Percentiles rank a stretch among this genome's conserved stretches.
Evolutionary conservation across 2,797 vertebrate genomes (phyloP).

Genomic region (Rhinophrynus dorsalis): DNA sequence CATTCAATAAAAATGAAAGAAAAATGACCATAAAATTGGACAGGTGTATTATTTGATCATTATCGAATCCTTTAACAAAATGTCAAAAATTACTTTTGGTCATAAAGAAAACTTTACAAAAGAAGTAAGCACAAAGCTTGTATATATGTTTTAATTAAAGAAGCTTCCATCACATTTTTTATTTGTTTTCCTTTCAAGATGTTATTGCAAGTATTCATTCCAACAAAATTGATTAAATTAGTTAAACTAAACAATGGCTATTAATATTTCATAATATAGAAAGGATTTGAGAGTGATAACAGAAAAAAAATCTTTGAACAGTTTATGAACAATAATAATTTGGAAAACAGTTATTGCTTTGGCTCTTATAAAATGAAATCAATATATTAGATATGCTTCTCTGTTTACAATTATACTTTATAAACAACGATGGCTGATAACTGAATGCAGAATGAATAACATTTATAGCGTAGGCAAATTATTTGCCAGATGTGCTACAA

Average conservation of each 20-base stretch:
- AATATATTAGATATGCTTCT: too few relatives aligned
- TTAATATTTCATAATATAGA: slow-evolving; percentile 5
- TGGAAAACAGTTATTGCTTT: slow-evolving; percentile 7
- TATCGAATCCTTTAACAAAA: slow-evolving; percentile 23
- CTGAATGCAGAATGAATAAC: too few relatives aligned
- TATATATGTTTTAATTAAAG: too few relatives aligned
- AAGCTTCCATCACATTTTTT: not conserved
- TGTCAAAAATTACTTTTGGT: not conserved
- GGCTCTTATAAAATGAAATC: not conserved
- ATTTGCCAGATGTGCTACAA: too few relatives aligned
- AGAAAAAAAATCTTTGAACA: not conserved
- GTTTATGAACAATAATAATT: slow-evolving; percentile 6
- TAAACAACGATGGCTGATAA: too few relatives aligned
- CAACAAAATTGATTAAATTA: not conserved
- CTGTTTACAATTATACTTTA: too few relatives aligned
- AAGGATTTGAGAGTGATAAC: not conserved
- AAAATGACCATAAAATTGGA: too few relatives aligned
- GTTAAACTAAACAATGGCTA: not conserved
- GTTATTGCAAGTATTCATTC: slow-evolving; percentile 1
- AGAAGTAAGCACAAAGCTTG: not conserved
- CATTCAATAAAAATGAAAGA: too few relatives aligned
- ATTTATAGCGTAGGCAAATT: too few relatives aligned
- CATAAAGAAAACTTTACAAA: not conserved
- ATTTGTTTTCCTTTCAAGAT: not conserved
- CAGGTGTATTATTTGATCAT: not conserved